phyloP scores from a whole-genome alignment of 2,113 vertebrate species.

The Thomomys bottae region DNA sequence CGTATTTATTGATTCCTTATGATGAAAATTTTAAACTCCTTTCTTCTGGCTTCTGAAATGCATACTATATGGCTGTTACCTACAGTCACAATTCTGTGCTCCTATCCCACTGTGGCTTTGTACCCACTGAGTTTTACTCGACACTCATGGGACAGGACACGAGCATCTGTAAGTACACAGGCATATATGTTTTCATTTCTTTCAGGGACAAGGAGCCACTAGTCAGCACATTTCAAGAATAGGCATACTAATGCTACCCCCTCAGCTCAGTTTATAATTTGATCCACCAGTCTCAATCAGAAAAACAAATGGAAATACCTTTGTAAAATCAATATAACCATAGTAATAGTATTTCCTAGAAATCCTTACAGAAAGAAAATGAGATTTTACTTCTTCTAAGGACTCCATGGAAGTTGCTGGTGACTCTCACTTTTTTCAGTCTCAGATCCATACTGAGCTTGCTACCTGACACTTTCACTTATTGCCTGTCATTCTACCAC shows the following conservation, averaged over 20 bases:
- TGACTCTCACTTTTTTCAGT: not conserved
- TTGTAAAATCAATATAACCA: not conserved
- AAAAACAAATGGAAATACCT: conserved; percentile 29
- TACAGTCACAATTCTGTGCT: not conserved
- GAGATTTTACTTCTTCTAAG: not conserved
- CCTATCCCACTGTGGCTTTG: not conserved
- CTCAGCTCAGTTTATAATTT: not conserved
- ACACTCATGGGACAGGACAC: not conserved
- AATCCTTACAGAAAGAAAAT: not conserved
- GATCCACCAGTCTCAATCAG: not conserved
- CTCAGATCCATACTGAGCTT: too few species aligned
- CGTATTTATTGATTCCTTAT: not conserved
- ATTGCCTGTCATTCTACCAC: too few species aligned
- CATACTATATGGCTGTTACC: not conserved
- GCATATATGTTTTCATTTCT: not conserved
- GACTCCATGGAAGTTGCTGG: not conserved
- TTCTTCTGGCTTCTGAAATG: not conserved
- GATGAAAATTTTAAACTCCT: not conserved
- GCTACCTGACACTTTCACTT: too few species aligned
- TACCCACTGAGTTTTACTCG: not conserved
- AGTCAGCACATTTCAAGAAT: conserved; percentile 32
- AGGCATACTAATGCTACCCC: not conserved
- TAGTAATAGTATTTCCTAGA: not conserved
- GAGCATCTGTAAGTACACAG: not conserved
- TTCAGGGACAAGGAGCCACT: not conserved